These are phyloP conservation scores for Sebastes steindachneri DNA, from an alignment of 2,797 vertebrate species.

Conservation along the genomic window DNA sequence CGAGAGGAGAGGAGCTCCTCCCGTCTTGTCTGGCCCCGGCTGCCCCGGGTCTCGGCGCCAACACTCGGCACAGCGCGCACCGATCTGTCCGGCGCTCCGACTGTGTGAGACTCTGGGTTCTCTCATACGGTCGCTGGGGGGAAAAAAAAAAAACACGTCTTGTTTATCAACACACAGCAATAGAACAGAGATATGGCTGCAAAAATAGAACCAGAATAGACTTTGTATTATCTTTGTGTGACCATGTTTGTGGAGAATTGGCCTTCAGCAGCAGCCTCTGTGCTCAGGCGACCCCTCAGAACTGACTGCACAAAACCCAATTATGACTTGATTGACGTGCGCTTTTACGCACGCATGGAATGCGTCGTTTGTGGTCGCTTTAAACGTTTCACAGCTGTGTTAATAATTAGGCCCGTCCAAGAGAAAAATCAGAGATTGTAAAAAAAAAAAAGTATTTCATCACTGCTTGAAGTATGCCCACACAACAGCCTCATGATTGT, in stretches of 20 bases:
- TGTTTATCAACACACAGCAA: slow-evolving; percentile 42
- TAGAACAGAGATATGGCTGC: slow-evolving; percentile 30
- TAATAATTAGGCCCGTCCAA: background rate
- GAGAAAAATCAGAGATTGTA: background rate
- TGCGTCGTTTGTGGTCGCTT: background rate
- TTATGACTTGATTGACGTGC: background rate
- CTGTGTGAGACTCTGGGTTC: background rate
- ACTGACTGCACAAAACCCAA: background rate
- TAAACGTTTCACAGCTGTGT: background rate
- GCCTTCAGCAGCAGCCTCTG: background rate
- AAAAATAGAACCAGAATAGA: slow-evolving; percentile 24
- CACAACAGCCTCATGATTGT: slow-evolving; percentile 3
- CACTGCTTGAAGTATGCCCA: slow-evolving; percentile 5
- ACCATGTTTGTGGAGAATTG: background rate
- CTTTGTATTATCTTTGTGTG: slow-evolving; percentile 3
- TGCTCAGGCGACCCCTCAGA: background rate
- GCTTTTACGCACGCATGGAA: slow-evolving; percentile 11
- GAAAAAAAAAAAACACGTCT: background rate
- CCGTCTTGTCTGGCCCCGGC: slow-evolving; percentile 42
- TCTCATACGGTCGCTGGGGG: background rate
- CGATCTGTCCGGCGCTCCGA: background rate
- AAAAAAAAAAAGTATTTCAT: slow-evolving; percentile 4
- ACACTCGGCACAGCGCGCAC: slow-evolving; percentile 31
- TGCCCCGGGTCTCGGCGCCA: slow-evolving; percentile 62
- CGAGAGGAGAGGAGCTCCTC: slow-evolving; percentile 38